Evolutionary conservation across 2,797 vertebrate species (phyloP).

Genomic region (Acanthornis magna): DNA sequence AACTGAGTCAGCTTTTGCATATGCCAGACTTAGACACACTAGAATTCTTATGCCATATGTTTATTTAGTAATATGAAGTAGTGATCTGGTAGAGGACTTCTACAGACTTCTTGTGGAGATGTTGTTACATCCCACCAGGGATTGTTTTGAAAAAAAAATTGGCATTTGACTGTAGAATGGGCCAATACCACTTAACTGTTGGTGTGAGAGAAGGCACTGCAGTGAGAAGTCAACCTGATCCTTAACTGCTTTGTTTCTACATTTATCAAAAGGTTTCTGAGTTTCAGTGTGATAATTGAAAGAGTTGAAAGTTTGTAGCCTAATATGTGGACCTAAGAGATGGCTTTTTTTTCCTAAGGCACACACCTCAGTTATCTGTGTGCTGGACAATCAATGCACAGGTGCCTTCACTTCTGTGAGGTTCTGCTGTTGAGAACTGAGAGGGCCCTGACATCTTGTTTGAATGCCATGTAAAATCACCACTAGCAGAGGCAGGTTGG

Average conservation of each 20-base stretch:
- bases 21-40: accelerated
- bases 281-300: neutral
- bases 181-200: neutral
- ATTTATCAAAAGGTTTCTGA: accelerated
- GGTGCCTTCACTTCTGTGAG: accelerated
- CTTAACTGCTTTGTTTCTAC: neutral
- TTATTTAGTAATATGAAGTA: neutral
- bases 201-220: neutral
- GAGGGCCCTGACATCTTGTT: accelerated
- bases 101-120: neutral
- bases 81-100: neutral
- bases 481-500: no score
- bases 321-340: neutral
- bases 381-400: neutral
- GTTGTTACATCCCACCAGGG: neutral
- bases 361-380: no score
- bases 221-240: neutral
- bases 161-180: neutral
- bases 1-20: neutral
- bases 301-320: neutral
- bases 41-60: neutral
- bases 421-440: accelerated
- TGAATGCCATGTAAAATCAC: accelerated
- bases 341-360: neutral
- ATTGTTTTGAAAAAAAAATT: neutral